Evolutionary conservation across 2,797 vertebrate species (phyloP), one percentile per base, ranked within the genome.

Genomic region (Cetoscarus ocellatus): DNA sequence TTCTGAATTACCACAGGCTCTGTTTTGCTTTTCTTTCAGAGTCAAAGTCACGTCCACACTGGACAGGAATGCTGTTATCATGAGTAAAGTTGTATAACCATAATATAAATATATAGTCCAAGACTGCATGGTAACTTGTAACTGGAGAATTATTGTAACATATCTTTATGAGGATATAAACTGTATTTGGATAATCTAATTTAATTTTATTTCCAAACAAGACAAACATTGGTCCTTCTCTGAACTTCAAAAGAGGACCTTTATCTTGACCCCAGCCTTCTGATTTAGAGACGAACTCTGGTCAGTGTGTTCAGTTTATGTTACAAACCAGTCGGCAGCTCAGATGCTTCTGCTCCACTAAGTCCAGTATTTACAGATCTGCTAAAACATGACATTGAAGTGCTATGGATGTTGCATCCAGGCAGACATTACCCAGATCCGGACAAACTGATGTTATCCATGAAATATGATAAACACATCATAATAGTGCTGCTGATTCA

Each of bases 311-410:
- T 65, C 40, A 70, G 17, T 81, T 86, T 92, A 90, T 91, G 80
- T 85, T 83, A 81, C 87, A 87, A 56, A 61, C 11, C 9, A 73
- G 80, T 80, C 87, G 80, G 79, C 75, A 81, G 84, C 76, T 72
- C 63, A 64, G 80, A 65, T 65, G 61, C 79, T 67, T 48, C 62
- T 84, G 79, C 82, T 88, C 78, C 79, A 73, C 75, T 83, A 73
- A 84, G 61, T 61, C 75, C 70, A 52, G 66, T 93, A 90, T 93
- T 92, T 91, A 92, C 86, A 88, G 89, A 90, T 90, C 73, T 75
- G 65, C 64, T 70, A 52, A 69, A 80, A 89, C 39, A 49, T 74
- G 64, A 77, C 74, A 79, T 89, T 74, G 70, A 42, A 71, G 58
- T 60, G 69, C 58, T 40, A 79, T 39, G 77, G 80, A 88, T 74